These are phyloP conservation scores for Perizoma affinitatum DNA, from an alignment of 2,888 invertebrate genomes.

Conservation along the genomic window DNA sequence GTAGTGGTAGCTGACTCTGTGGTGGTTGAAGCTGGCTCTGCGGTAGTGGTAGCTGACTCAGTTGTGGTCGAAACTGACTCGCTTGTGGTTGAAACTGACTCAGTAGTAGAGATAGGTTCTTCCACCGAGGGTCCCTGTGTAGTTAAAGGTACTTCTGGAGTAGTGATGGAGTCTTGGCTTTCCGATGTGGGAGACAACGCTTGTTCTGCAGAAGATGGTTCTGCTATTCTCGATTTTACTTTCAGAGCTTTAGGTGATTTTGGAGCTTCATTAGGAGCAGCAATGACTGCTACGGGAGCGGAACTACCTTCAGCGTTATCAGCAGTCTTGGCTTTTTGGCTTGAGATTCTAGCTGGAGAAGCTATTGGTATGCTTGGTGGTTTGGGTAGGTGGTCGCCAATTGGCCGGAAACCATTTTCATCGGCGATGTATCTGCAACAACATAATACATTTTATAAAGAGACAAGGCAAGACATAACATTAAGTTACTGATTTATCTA, in stretches of 20 bases:
- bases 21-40: conserved; percentile 16
- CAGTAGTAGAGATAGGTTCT: conserved; percentile 1
- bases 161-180: conserved; percentile 25
- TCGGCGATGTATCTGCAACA: conserved; percentile 86
- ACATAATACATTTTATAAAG: neutral
- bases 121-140: conserved; percentile 21
- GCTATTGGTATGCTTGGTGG: conserved; percentile 36
- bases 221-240: conserved; percentile 23
- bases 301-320: conserved; percentile 49
- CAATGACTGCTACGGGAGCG: conserved; percentile 35
- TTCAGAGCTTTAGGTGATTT: conserved; percentile 1
- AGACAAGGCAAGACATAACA: neutral
- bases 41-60: no score
- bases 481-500: neutral
- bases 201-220: conserved; percentile 15
- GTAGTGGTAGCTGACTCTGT: conserved; percentile 16
- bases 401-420: conserved; percentile 88
- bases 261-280: conserved; percentile 11
- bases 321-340: conserved; percentile 44
- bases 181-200: conserved; percentile 16
- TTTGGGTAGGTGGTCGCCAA: conserved; percentile 77
- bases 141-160: conserved; percentile 31
- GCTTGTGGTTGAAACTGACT: conserved; percentile 15
- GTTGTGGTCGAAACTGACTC: conserved; percentile 4
- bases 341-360: conserved; percentile 9